Conservation (phyloP, 2,888 invertebrate genomes). For the Notocelia uddmanniana region DNA sequence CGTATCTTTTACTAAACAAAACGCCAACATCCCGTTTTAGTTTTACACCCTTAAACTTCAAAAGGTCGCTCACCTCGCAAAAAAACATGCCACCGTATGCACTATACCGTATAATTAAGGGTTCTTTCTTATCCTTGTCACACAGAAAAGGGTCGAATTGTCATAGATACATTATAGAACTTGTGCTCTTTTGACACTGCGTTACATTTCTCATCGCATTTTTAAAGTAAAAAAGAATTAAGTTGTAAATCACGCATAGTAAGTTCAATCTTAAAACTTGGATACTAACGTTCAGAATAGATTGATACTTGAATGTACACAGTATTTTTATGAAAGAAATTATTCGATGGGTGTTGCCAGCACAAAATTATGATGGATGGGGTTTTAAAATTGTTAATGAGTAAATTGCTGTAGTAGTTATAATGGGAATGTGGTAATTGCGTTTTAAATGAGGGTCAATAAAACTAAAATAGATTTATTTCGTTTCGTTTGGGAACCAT, state of each 20-base stretch:
- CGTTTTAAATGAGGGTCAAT: constrained; percentile 22
- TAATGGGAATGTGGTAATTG: constrained; percentile 34
- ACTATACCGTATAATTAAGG: constrained; percentile 53
- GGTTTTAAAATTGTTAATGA: constrained; percentile 48
- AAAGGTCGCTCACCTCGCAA: constrained; percentile 54
- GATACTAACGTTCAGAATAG: background rate
- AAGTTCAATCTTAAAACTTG: background rate
- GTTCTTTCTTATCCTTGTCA: constrained; percentile 51
- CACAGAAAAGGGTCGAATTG: constrained; percentile 3
- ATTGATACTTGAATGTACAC: background rate
- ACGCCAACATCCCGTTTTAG: constrained; percentile 5
- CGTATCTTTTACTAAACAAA: constrained; percentile 1
- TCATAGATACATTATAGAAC: too few species aligned
- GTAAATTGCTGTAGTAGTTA: constrained; percentile 36
- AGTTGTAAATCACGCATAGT: background rate
- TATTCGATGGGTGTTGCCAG: constrained; percentile 41
- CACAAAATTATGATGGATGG: constrained; percentile 52
- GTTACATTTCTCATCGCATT: background rate
- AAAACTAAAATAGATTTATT: background rate
- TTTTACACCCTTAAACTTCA: constrained; percentile 17
- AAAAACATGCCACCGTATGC: constrained; percentile 51
- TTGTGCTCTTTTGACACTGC: background rate
- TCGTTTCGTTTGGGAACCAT: background rate
- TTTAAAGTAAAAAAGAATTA: constrained; percentile 10
- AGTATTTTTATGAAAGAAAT: background rate